Evolutionary conservation across 2,797 vertebrate genomes (phyloP).

Genomic region (Crocidura indochinensis): DNA sequence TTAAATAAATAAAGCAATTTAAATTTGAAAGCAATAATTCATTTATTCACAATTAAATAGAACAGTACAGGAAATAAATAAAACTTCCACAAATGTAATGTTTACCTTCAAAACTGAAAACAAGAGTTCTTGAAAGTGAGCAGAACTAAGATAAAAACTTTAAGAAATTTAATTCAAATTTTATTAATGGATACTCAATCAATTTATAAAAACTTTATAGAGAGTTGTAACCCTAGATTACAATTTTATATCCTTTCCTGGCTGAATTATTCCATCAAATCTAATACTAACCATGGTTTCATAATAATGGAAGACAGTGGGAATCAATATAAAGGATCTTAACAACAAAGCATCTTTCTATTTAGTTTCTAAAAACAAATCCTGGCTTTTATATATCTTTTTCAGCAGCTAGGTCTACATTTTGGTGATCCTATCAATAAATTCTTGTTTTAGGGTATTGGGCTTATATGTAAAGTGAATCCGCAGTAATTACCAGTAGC

Average conservation of each 20-base stretch:
- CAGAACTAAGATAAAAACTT: too few relatives aligned
- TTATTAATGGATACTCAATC: constrained; percentile 3
- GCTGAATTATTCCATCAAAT: neutral
- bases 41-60: neutral
- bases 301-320: neutral
- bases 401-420: constrained; percentile 28
- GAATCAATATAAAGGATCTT: constrained; percentile 4
- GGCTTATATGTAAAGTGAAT: constrained; percentile 30
- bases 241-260: neutral
- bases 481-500: neutral
- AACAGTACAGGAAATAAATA: neutral
- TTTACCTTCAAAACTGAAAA: constrained; percentile 35
- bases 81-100: neutral
- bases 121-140: neutral
- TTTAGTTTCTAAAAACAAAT: constrained; percentile 53
- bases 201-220: constrained; percentile 36
- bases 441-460: too few relatives aligned
- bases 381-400: constrained; percentile 13
- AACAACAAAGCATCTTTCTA: neutral
- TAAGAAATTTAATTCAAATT: constrained; percentile 61
- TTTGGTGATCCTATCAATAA: constrained; percentile 37
- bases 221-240: constrained; percentile 6
- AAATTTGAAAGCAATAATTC: neutral
- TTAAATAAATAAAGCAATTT: constrained; percentile 32
- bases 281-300: neutral